Evolutionary conservation across 2,797 vertebrate species (phyloP), one percentile per base, ranked within the genome.

Genomic region (Agapornis canus): DNA sequence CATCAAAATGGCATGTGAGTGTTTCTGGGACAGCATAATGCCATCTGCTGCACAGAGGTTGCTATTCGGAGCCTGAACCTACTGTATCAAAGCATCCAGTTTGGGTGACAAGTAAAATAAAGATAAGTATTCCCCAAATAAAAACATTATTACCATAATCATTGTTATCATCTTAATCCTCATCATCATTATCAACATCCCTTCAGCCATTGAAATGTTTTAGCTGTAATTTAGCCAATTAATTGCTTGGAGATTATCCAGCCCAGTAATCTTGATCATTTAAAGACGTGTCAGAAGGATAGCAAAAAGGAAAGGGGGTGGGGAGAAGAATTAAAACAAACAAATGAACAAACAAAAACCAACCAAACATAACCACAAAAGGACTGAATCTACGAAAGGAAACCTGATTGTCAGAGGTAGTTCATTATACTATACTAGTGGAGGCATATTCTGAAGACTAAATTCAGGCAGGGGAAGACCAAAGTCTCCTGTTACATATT

Each of bases 181-280:
- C 82, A 43, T 85, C 35, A 71, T 72, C 69, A 57, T 78, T 77
- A 75, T 35, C 76, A 66, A 27, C 40, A 47, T 69, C n/a, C 11
- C 45, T 60, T 84, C 13, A 25, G 45, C 26, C 60, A 20, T 82
- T 90, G 54, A 52, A 79, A 82, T 52, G 54, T 42, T 27, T 73
- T 83, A 72, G 61, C 39, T 3, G 9, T 52, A 73, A 40, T 89
- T 93, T 77, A 82, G 45, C 13, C 63, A 81, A 43, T 56, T 81
- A 88, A 82, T 86, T 90, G 54, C 25, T 49, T 90, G 56, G 56
- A 71, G 56, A 61, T 84, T 86, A 79, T 89, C n/a, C 6, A 3
- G 63, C 26, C 63, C 48, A 76, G 54, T 82, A 76, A 84, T 65
- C 40, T 59, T 37, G 15, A 75, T 78, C n/a, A 31, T 31, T 86